These are phyloP conservation scores for Syngnathus rostellatus DNA, from an alignment of 2,797 vertebrate species.

Conservation along the genomic window DNA sequence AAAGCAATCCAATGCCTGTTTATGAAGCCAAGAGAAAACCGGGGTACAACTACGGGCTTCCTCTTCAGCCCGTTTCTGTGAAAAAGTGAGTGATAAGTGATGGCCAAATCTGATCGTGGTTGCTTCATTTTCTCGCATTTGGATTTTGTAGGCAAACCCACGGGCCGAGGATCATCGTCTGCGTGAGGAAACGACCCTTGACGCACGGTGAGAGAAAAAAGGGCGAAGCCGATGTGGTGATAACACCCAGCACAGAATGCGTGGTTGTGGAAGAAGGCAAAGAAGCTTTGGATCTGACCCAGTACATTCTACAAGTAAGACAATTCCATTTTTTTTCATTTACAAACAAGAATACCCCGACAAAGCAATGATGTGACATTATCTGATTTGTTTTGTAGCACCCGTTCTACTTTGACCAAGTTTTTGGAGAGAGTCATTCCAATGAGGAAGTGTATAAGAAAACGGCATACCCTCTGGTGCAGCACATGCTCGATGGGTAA, in stretches of 20 bases:
- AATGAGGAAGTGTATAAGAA: slow-evolving; percentile 82
- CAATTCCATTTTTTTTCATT: not conserved
- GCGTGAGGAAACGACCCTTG: slow-evolving; percentile 83
- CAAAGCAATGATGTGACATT: too few relatives aligned
- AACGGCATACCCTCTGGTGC: slow-evolving; percentile 82
- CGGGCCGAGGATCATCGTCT: slow-evolving; percentile 77
- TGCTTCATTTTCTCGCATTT: slow-evolving; percentile 7
- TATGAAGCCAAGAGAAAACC: slow-evolving; percentile 69
- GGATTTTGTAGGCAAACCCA: slow-evolving; percentile 45
- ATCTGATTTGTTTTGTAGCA: slow-evolving; percentile 68
- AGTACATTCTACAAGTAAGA: slow-evolving; percentile 78
- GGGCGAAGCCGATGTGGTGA: slow-evolving; percentile 77
- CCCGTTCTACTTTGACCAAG: slow-evolving; percentile 88
- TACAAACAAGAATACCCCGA: not conserved
- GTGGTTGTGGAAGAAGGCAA: slow-evolving; percentile 81
- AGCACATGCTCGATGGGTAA: slow-evolving; percentile 85
- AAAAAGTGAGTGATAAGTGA: slow-evolving; percentile 36
- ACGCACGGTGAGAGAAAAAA: slow-evolving; percentile 64
- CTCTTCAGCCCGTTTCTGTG: slow-evolving; percentile 61
- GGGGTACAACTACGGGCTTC: slow-evolving; percentile 83
- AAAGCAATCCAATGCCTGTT: slow-evolving; percentile 46
- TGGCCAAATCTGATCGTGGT: too few relatives aligned
- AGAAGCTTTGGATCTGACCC: slow-evolving; percentile 82
- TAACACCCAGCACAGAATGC: slow-evolving; percentile 68
- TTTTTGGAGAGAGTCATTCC: slow-evolving; percentile 80